Conservation (phyloP, 2,888 invertebrate species). For the Drosophila eohydei region DNA sequence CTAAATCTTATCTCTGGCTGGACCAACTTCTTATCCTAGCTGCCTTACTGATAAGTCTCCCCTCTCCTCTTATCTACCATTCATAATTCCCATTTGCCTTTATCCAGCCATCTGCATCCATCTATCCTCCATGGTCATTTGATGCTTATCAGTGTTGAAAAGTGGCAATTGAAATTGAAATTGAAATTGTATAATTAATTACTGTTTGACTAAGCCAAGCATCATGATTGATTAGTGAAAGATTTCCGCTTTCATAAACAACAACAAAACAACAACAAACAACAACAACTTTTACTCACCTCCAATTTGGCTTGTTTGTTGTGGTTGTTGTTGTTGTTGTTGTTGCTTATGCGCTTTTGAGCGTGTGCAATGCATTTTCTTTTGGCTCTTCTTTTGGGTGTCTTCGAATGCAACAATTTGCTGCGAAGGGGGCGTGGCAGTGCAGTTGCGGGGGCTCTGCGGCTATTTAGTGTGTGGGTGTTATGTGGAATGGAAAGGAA, state of each 20-base stretch:
- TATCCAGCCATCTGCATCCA: background rate
- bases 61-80: background rate
- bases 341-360: slow-evolving; percentile 33
- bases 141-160: slow-evolving; percentile 1
- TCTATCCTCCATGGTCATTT: background rate
- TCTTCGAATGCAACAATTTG: slow-evolving; percentile 19
- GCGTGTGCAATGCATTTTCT: slow-evolving; percentile 39
- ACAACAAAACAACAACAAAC: slow-evolving; percentile 17
- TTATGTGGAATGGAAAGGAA: slow-evolving; percentile 43
- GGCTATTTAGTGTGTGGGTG: slow-evolving; percentile 10
- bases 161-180: background rate
- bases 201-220: slow-evolving; percentile 9
- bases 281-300: slow-evolving; percentile 62
- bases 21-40: background rate
- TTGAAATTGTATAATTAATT: slow-evolving; percentile 15
- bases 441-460: background rate
- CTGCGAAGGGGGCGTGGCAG: slow-evolving; percentile 6
- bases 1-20: slow-evolving; percentile 6
- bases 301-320: slow-evolving; percentile 6
- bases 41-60: background rate
- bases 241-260: slow-evolving; percentile 77
- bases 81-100: background rate
- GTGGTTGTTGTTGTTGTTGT: slow-evolving; percentile 14
- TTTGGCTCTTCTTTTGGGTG: slow-evolving; percentile 31
- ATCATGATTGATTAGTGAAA: slow-evolving; percentile 73